Evolutionary conservation across 1,140 invertebrate species (phyloP).

Genomic region (Lasioglossum baleicum): DNA sequence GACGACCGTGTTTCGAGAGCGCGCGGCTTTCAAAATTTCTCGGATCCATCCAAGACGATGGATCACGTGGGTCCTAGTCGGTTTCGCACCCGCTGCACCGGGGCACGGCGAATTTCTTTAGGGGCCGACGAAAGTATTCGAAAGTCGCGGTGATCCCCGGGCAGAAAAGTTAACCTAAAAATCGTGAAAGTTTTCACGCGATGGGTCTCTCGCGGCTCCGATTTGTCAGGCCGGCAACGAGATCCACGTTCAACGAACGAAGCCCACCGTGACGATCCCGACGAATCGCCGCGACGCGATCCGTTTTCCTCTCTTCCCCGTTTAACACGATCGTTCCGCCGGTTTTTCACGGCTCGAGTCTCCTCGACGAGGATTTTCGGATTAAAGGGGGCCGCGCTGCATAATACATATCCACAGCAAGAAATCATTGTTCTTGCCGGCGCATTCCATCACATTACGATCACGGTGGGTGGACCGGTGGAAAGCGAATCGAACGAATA

Average conservation of each 20-base stretch:
- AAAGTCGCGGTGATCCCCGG: conserved; percentile 2
- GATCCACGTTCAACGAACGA: neutral
- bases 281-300: too few relatives aligned
- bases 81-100: conserved; percentile 3
- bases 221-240: conserved; percentile 31
- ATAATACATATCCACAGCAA: neutral
- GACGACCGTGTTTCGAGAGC: neutral
- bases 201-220: neutral
- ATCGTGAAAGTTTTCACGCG: conserved; percentile 34
- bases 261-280: neutral
- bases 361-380: neutral
- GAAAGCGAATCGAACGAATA: conserved; percentile 42
- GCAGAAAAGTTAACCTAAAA: conserved; percentile 29
- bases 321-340: conserved; percentile 3
- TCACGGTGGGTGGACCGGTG: conserved; percentile 35
- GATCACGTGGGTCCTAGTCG: neutral
- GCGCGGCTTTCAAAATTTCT: conserved; percentile 2
- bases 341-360: neutral
- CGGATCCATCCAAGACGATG: neutral
- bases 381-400: neutral
- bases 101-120: conserved; percentile 18
- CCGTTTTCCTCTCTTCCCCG: neutral
- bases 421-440: conserved; percentile 25
- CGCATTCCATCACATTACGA: neutral
- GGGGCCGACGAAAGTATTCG: conserved; percentile 35